These are phyloP conservation scores for Nowickia ferox DNA, from an alignment of 2,888 invertebrate species.

Conservation along the genomic window DNA sequence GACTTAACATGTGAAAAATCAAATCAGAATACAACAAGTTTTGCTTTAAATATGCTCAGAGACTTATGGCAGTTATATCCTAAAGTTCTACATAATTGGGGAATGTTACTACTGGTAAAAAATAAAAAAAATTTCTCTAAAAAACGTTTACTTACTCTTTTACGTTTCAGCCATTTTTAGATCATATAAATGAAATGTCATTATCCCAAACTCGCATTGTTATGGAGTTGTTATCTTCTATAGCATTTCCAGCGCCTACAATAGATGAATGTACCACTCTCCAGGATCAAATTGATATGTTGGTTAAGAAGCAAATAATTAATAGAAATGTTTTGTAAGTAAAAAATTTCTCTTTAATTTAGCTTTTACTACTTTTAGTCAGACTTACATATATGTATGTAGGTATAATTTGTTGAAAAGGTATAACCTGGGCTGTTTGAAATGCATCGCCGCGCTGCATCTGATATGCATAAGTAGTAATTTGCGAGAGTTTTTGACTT, in stretches of 20 bases:
- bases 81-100: conserved; percentile 81
- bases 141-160: background rate
- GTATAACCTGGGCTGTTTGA: too few species aligned
- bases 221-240: conserved; percentile 90
- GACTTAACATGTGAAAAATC: conserved; percentile 81
- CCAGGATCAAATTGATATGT: conserved; percentile 92
- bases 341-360: background rate
- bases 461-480: too few species aligned
- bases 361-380: background rate
- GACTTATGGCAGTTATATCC: conserved; percentile 79
- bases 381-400: background rate
- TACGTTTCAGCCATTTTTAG: conserved; percentile 86
- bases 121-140: background rate
- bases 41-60: conserved; percentile 78
- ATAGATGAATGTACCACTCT: conserved; percentile 87
- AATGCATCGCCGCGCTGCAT: background rate
- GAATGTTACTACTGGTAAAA: conserved; percentile 79
- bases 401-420: background rate
- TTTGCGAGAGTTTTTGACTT: too few species aligned
- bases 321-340: conserved; percentile 85
- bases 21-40: conserved; percentile 77
- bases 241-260: conserved; percentile 86
- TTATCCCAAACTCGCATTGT: conserved; percentile 89
- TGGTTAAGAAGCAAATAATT: conserved; percentile 92
- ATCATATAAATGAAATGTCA: conserved; percentile 89